These are phyloP conservation scores for Bubo blakistoni DNA, from an alignment of 2,113 vertebrate genomes.

Conservation along the genomic window DNA sequence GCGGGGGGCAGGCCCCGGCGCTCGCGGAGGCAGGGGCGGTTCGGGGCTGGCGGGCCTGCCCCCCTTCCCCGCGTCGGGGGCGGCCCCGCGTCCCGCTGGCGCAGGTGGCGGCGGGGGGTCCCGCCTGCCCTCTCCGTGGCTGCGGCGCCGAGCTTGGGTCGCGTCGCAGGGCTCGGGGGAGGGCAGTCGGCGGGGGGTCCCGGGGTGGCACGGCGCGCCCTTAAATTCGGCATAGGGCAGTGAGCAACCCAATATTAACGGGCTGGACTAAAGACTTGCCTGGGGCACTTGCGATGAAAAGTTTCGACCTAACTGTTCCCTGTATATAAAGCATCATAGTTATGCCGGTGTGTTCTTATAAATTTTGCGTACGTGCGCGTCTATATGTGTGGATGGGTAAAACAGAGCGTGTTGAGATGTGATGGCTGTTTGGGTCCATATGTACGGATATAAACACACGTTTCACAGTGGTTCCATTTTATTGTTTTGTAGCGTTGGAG, in stretches of 20 bases:
- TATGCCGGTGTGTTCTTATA: accelerated
- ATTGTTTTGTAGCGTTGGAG: neutral
- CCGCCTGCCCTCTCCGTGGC: too few species aligned
- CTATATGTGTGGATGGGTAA: neutral
- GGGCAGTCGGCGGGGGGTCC: neutral
- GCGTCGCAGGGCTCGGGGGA: too few species aligned
- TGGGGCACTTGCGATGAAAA: neutral
- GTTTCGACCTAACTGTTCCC: neutral
- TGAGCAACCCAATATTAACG: accelerated
- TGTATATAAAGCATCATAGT: accelerated
- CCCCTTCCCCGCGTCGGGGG: too few species aligned
- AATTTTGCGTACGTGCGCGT: neutral
- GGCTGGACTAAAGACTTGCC: accelerated
- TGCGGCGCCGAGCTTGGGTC: too few species aligned
- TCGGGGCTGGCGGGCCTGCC: neutral
- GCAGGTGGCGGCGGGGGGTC: neutral
- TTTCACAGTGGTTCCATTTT: neutral
- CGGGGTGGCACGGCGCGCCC: neutral
- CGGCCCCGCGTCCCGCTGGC: neutral
- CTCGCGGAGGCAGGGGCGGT: neutral
- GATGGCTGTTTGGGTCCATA: accelerated
- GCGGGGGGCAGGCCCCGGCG: neutral
- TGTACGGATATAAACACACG: accelerated
- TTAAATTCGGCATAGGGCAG: accelerated
- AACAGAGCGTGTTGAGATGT: neutral